Evolutionary conservation across 2,113 vertebrate genomes (phyloP), one percentile per base, ranked within the genome.

Genomic region (Lontra canadensis): DNA sequence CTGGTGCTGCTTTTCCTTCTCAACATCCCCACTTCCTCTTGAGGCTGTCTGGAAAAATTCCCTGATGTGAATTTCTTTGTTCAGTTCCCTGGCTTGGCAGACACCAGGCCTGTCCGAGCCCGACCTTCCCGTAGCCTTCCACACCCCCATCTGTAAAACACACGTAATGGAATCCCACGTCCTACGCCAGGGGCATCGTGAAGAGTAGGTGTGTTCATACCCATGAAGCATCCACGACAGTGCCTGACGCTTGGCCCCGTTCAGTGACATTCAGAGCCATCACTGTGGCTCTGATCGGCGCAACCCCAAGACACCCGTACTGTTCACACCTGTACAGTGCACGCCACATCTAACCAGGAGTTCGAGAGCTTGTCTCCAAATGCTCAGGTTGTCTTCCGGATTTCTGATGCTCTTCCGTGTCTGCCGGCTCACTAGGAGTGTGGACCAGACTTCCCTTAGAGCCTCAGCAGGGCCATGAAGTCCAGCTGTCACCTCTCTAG

Each of bases 211-310:
- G 1, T 59, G 34, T 47, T 47, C 15, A 2, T 4, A n/a, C 29
- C 74, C 5, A 0, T 4, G 36, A 81, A 44, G 39, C 8, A 0
- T n/a, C 31, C 6, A 3, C 1, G 1, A 23, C 4, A 9, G 25
- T 4, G 4, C 52, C 73, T 26, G 18, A 11, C 36, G 4, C 12
- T n/a, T 31, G 59, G 20, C 31, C 55, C 13, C 2, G 1, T 1
- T 57, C 1, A 1, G 34, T 6, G 36, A 20, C 11, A 26, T 69
- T 69, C 67, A 21, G 34, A 69, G 13, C 17, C 42, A 14, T 0
- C 1, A 1, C 0, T 1, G 0, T 11, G 42, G 42, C 20, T 25
- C 39, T n/a, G 23, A 49, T 25, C 15, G 0, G 2, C 31, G 31
- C 12, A 44, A 7, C 42, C 26, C 47, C 49, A 47, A 18, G 36